A percentile compares a stretch with the other conserved stretches of the same genome.
phyloP scores from a whole-genome alignment of 2,113 vertebrate species.

The Pterophyllum scalare region DNA sequence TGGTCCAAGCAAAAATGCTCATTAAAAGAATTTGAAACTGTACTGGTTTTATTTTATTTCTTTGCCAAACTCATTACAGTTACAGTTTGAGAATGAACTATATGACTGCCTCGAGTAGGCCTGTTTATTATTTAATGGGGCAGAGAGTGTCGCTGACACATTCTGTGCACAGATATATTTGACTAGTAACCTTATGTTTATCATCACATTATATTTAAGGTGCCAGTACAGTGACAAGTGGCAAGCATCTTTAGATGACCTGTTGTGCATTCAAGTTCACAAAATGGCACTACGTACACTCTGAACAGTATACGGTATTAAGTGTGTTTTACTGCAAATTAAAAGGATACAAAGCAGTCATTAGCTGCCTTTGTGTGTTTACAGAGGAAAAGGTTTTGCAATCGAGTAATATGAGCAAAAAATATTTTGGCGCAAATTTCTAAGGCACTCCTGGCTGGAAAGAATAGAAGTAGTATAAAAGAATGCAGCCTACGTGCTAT shows the following conservation, averaged over 20 bases:
- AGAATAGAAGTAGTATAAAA: neutral
- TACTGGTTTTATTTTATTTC: neutral
- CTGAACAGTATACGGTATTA: neutral
- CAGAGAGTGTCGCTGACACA: neutral
- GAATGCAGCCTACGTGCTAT: neutral
- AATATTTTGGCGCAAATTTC: neutral
- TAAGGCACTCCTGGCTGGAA: neutral
- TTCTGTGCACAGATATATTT: neutral
- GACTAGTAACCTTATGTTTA: neutral
- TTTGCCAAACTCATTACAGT: neutral
- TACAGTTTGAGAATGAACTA: neutral
- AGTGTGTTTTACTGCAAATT: neutral
- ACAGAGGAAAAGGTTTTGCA: neutral
- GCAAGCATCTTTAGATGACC: neutral
- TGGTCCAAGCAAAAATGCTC: neutral
- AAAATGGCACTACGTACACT: neutral
- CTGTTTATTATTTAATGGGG: slow-evolving; percentile 2
- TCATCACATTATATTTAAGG: neutral
- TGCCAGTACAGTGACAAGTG: neutral
- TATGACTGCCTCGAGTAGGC: neutral
- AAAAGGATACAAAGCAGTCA: neutral
- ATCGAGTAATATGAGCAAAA: slow-evolving; percentile 1
- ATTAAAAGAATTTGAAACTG: neutral
- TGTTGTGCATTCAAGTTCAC: neutral
- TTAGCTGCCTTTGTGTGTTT: neutral